Conservation (phyloP, 2,797 vertebrate species). For the Merluccius polli region DNA sequence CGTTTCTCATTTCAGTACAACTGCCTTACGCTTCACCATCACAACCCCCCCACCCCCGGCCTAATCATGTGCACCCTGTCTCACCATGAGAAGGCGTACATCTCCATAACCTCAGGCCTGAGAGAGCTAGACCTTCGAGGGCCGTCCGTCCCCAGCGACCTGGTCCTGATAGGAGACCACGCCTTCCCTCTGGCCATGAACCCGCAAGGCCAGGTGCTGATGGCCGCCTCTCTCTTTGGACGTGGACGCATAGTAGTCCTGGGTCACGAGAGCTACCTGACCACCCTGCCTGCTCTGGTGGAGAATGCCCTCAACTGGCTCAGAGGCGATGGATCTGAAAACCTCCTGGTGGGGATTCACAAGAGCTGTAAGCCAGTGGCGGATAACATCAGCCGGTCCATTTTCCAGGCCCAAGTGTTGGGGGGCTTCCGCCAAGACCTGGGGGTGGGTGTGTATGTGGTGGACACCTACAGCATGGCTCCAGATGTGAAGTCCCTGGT, state of each 20-base stretch:
- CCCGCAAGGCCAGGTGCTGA: constrained; percentile 69
- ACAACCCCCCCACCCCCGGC: no score
- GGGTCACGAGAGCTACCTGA: constrained; percentile 74
- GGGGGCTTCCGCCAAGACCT: constrained; percentile 23
- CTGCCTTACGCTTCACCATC: background rate
- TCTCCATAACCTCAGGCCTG: constrained; percentile 58
- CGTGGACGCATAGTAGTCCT: constrained; percentile 75
- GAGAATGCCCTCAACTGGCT: constrained; percentile 78
- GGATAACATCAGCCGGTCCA: constrained; percentile 49
- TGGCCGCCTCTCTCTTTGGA: constrained; percentile 78
- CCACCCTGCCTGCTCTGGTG: constrained; percentile 61
- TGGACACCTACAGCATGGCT: constrained; percentile 62
- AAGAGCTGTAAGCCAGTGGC: constrained; percentile 34
- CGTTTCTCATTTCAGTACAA: background rate
- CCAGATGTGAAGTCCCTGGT: constrained; percentile 56
- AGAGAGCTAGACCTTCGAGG: constrained; percentile 59
- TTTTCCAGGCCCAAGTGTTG: constrained; percentile 46
- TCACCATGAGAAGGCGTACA: constrained; percentile 46
- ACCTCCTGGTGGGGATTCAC: constrained; percentile 55
- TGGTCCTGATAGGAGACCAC: constrained; percentile 73
- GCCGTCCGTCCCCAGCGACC: constrained; percentile 55
- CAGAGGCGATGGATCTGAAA: constrained; percentile 43
- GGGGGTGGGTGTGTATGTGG: constrained; percentile 69
- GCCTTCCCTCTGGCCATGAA: constrained; percentile 74
- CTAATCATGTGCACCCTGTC: constrained; percentile 40